A percentile compares a stretch with the other conserved stretches of the same genome.
These are phyloP conservation scores for Eidolon helvum DNA, from an alignment of 2,113 vertebrate species.

Conservation along the genomic window DNA sequence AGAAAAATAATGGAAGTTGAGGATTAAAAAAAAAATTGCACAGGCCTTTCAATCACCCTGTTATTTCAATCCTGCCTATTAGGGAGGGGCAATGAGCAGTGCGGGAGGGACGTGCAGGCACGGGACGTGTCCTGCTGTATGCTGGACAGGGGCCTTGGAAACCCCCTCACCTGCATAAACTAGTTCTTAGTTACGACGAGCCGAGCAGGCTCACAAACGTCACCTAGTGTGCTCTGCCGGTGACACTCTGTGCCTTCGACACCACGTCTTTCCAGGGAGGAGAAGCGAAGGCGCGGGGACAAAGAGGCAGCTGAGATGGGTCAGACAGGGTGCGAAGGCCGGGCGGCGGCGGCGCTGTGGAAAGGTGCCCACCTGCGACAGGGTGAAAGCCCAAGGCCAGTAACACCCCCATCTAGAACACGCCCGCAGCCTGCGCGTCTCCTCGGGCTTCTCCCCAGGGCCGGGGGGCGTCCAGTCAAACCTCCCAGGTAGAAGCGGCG, in stretches of 20 bases:
- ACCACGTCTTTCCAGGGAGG: background rate
- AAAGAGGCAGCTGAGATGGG: background rate
- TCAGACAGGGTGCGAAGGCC: background rate
- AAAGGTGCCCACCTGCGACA: background rate
- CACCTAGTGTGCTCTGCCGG: background rate
- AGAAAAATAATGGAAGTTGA: background rate
- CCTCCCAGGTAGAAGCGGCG: background rate
- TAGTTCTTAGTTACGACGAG: background rate
- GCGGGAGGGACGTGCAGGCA: too few relatives aligned
- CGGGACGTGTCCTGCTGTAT: too few relatives aligned
- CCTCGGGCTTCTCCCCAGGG: background rate
- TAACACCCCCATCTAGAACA: background rate
- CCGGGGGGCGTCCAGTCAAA: background rate
- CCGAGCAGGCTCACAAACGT: background rate
- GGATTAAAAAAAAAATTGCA: background rate
- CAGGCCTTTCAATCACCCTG: background rate
- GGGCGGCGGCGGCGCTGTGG: too few relatives aligned
- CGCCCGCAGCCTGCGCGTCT: background rate
- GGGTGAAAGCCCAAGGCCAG: background rate
- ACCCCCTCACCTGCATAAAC: background rate
- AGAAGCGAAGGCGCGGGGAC: background rate
- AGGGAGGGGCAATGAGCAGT: too few relatives aligned
- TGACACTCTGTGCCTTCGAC: background rate
- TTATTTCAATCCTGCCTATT: background rate
- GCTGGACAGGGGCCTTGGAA: background rate